Evolutionary conservation across 2,888 invertebrate genomes (phyloP), one percentile per base, ranked within the genome.

Genomic region (Papilio demoleus): DNA sequence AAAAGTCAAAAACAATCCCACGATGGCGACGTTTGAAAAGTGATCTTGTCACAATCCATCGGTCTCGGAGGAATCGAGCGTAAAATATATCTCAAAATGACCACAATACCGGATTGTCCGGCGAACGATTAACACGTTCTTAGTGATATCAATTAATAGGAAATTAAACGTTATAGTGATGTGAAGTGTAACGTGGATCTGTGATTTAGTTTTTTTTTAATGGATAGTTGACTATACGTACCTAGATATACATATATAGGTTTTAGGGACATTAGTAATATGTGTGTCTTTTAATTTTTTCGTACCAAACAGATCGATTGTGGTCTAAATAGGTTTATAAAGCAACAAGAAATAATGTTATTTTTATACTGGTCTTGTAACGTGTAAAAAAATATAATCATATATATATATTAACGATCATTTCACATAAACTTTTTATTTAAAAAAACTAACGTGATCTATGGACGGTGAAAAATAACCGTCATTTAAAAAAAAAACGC

Each of bases 41-140:
- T 75, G 88, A 89, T 88, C 86, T 85, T 87, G 91, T 90, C 87
- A 89, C 91, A 91, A 90, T 78, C 81, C 83, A 90, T 87, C 90
- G 89, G 81, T 86, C 82, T 81, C 80, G 78, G 78, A 73, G 80
- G 80, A 81, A 71, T 81, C 80, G 79, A 91, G 84, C 92, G 90
- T 91, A 89, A 92, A 92, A 91, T 89, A 85, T 87, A 88, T 86
- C 88, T 90, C 88, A 89, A 92, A 92, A 89, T 85, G 82, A 82
- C 73, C 79, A 81, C 86, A 88, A 87, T 89, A 82, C 78, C 79
- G 73, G 77, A 79, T 73, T 76, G 79, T 78, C 83, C 66, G 78
- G 76, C 80, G 79, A 60, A 72, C 80, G 80, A 83, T 83, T 81
- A 82, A 78, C 81, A 84, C 84, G 85, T 83, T 80, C 79, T 75